Conservation (phyloP, 2,888 invertebrate species). For the Boloria selene region DNA sequence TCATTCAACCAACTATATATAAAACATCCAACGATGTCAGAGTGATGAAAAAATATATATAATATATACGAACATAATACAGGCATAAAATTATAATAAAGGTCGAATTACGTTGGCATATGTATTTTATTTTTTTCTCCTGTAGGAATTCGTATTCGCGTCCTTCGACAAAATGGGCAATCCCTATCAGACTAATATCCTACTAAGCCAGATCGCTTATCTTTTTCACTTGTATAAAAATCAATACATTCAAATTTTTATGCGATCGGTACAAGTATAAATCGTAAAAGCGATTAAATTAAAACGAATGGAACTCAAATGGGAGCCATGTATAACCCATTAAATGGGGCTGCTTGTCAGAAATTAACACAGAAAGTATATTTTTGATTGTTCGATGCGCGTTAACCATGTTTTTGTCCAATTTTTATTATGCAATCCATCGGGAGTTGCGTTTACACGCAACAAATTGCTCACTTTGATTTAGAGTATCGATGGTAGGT, state of each 20-base stretch:
- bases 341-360: constrained; percentile 78
- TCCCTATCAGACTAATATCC: no score
- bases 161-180: no score
- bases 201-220: no score
- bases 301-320: constrained; percentile 76
- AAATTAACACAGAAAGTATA: constrained; percentile 77
- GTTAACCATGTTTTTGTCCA: constrained; percentile 66
- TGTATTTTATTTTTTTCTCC: no score
- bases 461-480: constrained; percentile 73
- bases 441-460: constrained; percentile 69
- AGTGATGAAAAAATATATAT: no score
- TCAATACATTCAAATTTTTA: background rate
- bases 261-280: constrained; percentile 41
- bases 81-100: no score
- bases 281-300: constrained; percentile 67
- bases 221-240: background rate
- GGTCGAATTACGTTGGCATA: no score
- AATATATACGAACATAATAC: no score
- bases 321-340: constrained; percentile 76
- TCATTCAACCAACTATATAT: no score
- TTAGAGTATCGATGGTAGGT: constrained; percentile 49
- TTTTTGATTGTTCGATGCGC: constrained; percentile 68
- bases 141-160: no score
- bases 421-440: constrained; percentile 71
- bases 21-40: no score